These are phyloP conservation scores for Drosophila nikananu DNA, from an alignment of 1,140 invertebrate species.

Conservation along the genomic window DNA sequence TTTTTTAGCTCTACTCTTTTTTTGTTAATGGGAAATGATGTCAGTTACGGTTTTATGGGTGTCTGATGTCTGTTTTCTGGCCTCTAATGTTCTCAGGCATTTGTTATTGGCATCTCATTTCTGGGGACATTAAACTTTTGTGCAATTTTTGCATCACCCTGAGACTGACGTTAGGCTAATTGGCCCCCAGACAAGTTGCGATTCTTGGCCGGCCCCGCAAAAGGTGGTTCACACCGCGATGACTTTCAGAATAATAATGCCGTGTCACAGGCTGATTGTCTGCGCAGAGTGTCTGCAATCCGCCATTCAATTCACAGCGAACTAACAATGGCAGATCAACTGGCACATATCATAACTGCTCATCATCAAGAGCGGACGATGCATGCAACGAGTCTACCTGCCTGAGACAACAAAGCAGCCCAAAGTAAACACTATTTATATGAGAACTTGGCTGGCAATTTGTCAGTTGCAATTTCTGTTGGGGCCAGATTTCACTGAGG, in stretches of 20 bases:
- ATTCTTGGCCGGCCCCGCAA: constrained; percentile 20
- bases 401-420: constrained; percentile 35
- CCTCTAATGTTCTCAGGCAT: constrained; percentile 25
- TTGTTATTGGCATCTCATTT: constrained; percentile 19
- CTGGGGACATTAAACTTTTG: constrained; percentile 16
- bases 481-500: constrained; percentile 41
- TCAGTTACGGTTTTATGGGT: constrained; percentile 28
- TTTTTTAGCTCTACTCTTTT: neutral
- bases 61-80: neutral
- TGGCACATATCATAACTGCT: constrained; percentile 76
- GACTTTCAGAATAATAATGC: constrained; percentile 67
- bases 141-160: constrained; percentile 33
- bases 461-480: constrained; percentile 42
- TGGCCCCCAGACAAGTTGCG: constrained; percentile 42
- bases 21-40: constrained; percentile 40
- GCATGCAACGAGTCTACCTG: neutral
- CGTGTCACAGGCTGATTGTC: constrained; percentile 48
- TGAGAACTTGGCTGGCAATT: constrained; percentile 51
- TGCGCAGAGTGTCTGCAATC: constrained; percentile 23
- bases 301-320: constrained; percentile 60
- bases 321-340: constrained; percentile 71
- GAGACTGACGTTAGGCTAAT: constrained; percentile 36
- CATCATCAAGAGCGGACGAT: constrained; percentile 59
- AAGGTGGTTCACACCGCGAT: constrained; percentile 42
- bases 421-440: constrained; percentile 53